Conservation (phyloP, 1,140 invertebrate species). For the Drosophila arizonae region DNA sequence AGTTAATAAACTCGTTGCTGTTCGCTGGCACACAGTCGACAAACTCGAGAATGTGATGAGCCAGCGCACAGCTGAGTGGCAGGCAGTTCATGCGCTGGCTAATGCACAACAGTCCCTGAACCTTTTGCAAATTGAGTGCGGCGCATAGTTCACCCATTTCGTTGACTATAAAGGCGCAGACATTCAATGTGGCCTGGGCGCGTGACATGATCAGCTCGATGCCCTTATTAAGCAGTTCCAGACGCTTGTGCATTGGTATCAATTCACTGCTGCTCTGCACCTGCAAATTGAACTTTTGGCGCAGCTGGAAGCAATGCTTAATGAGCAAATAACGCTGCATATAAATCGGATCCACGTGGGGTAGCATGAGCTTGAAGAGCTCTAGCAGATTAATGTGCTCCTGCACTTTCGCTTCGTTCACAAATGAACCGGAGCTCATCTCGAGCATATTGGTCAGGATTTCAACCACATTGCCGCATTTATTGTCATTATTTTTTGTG, state of each 20-base stretch:
- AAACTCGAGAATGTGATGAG: conserved; percentile 61
- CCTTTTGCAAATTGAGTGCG: conserved; percentile 54
- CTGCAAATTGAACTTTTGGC: conserved; percentile 57
- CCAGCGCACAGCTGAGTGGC: conserved; percentile 67
- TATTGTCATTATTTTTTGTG: conserved; percentile 41
- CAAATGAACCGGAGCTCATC: conserved; percentile 27
- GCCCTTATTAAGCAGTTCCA: conserved; percentile 57
- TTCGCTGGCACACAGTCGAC: conserved; percentile 60
- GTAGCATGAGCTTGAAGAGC: conserved; percentile 65
- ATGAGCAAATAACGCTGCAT: conserved; percentile 56
- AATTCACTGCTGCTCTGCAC: conserved; percentile 50
- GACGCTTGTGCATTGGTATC: conserved; percentile 41
- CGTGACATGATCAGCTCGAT: conserved; percentile 66
- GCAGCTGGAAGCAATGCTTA: conserved; percentile 59
- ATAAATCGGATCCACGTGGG: conserved; percentile 39
- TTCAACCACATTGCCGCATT: conserved; percentile 51
- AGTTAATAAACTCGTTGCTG: conserved; percentile 58
- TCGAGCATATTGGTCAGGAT: conserved; percentile 59
- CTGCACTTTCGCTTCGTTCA: conserved; percentile 34
- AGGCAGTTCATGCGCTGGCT: conserved; percentile 66
- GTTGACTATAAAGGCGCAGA: conserved; percentile 58
- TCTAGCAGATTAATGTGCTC: conserved; percentile 65
- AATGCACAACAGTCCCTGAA: conserved; percentile 61
- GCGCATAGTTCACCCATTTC: conserved; percentile 63
- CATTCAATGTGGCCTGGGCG: conserved; percentile 62